Conservation (phyloP, 1,140 invertebrate genomes). For the Acyrthosiphon pisum region DNA sequence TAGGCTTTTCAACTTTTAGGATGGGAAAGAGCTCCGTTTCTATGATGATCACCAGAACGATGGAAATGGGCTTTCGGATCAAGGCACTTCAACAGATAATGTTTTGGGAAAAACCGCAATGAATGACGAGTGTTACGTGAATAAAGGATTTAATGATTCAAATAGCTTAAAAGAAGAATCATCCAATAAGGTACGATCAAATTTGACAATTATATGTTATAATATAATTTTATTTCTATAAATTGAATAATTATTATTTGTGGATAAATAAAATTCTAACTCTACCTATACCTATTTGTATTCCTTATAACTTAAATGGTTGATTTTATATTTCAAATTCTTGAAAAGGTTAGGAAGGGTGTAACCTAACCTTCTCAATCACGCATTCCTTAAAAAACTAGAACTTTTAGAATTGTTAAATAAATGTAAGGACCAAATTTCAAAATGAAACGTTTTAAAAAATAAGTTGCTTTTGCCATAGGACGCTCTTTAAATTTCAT, state of each 20-base stretch:
- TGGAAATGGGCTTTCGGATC: neutral
- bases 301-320: neutral
- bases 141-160: conserved; percentile 21
- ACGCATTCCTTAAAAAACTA: too few relatives aligned
- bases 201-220: neutral
- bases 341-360: too few relatives aligned
- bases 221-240: neutral
- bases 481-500: neutral
- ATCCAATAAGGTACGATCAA: neutral
- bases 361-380: too few relatives aligned
- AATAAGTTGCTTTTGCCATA: neutral
- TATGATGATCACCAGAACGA: neutral
- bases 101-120: too few relatives aligned
- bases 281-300: neutral
- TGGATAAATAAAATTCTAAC: neutral
- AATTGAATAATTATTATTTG: neutral
- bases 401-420: neutral
- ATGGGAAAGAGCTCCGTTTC: neutral
- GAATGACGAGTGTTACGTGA: neutral
- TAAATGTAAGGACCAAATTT: neutral
- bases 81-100: neutral
- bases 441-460: neutral
- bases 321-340: neutral
- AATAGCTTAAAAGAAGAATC: conserved; percentile 7
- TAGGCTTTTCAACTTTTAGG: neutral